These are phyloP conservation scores for Zoanthus solanderi DNA, from an alignment of 92 coral and sea anemone genomes.

Conservation along the genomic window DNA sequence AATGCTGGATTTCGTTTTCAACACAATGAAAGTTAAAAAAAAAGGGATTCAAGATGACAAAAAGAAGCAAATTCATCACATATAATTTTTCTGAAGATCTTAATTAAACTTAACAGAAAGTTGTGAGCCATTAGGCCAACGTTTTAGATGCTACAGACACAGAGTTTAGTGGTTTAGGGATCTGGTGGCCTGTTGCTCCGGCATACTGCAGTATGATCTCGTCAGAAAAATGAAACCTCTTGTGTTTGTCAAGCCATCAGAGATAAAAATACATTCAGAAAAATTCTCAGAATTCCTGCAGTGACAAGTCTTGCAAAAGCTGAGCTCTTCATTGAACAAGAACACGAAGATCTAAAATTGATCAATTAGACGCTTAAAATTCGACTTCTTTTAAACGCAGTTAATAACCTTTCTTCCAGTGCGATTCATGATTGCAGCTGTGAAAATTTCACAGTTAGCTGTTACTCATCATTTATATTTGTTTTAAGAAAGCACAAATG, in stretches of 20 bases:
- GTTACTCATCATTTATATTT: neutral
- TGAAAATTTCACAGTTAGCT: neutral
- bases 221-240: neutral
- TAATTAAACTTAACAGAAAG: no score
- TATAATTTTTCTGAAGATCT: no score
- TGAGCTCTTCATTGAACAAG: conserved; percentile 14
- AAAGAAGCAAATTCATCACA: no score
- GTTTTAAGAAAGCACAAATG: conserved; percentile 2
- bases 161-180: neutral
- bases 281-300: conserved; percentile 37
- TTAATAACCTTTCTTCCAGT: neutral
- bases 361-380: no score
- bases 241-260: conserved; percentile 19
- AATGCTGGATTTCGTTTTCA: no score
- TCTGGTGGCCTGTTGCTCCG: neutral
- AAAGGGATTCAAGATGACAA: no score
- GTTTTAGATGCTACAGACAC: neutral
- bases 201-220: neutral
- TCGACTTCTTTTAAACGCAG: neutral
- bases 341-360: neutral
- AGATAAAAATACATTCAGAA: conserved; percentile 19
- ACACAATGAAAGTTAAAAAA: no score
- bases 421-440: neutral
- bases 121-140: neutral
- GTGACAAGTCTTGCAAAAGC: conserved; percentile 19